Percentiles rank a stretch among this genome's conserved stretches.
phyloP scores from a whole-genome alignment of 2,797 vertebrate genomes.

The Sibirionetta formosa region DNA sequence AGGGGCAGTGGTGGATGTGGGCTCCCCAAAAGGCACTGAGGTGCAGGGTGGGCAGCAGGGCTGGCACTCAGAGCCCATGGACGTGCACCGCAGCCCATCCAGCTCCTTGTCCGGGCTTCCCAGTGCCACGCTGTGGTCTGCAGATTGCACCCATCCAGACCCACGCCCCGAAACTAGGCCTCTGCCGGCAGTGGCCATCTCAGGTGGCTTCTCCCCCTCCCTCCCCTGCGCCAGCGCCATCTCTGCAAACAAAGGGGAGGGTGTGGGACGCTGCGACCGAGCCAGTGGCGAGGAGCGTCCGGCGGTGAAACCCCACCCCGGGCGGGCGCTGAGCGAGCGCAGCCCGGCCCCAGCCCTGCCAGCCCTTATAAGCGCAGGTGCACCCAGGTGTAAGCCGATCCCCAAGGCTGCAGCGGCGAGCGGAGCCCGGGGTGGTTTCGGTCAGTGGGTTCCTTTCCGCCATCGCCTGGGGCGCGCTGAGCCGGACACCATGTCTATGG shows the following conservation, averaged over 20 bases:
- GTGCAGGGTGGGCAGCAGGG: background rate
- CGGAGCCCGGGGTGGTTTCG: background rate
- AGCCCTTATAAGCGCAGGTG: conserved; percentile 55
- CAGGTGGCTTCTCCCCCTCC: conserved; percentile 26
- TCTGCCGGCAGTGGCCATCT: background rate
- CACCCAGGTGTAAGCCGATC: conserved; percentile 40
- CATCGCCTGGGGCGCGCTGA: fast-evolving
- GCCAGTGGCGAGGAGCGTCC: conserved; percentile 47
- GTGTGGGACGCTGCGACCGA: conserved; percentile 34
- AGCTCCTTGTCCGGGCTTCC: background rate
- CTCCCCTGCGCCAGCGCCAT: conserved; percentile 16
- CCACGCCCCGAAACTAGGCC: background rate
- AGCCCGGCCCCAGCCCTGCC: conserved; percentile 42
- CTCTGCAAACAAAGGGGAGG: conserved; percentile 66
- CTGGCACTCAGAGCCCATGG: background rate
- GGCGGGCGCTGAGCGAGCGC: conserved; percentile 23
- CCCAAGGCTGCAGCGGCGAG: background rate
- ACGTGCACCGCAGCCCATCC: background rate
- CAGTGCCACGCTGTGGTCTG: too few species aligned
- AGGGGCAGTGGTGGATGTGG: background rate
- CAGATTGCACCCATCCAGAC: background rate
- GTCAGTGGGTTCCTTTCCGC: background rate
- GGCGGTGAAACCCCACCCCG: conserved; percentile 59
- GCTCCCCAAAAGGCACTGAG: background rate
- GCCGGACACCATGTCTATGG: conserved; percentile 88